Base-by-base conservation (phyloP, 1,140 invertebrate species). In the Polypedilum vanderplanki region DNA sequence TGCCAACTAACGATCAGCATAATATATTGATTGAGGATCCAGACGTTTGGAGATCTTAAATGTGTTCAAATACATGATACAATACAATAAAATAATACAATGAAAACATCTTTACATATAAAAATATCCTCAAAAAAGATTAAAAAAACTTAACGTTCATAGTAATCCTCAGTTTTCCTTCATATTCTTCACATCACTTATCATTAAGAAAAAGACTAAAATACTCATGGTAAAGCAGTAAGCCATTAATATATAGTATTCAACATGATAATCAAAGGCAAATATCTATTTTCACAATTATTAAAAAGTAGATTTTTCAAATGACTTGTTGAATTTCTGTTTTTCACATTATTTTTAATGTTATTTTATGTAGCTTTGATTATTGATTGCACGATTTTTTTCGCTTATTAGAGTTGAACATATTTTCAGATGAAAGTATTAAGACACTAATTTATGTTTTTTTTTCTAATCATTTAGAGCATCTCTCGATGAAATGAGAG, bases 21-120 rank as follows among this genome's bases (percentile, higher is more conserved):
- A 89, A 90, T 78, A 93, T 92, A 77, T 87, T 93, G 75, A 93
- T 93, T 91, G 91, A 93, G 86, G 91, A 93, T 85, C 92, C 92
- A 73, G 91, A 93, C 85, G 91, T 93, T 78, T 93, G 92, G 92
- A 90, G 91, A 57, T 57, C 46, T 57, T 57, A 57, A 57, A 57
- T 57, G 46, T 57, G 46, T 57, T 57, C 46, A 57, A 12, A 46
- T n/a, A 12, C 10, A 15, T n/a, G 46, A 57, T 83, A 91, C 91
- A 80, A 93, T 91, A 87, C 93, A 93, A 91, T 86, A 83, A 80
- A 33, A 33, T 33, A 78, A 75, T 41, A 64, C 12, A 75, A 64
- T 9, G 18, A 22, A 24, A 74, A 4, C 65, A 70, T 70, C 20
- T 64, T 7, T 15, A 5, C 4, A 1, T 15, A 17, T 17, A 40